Conservation (phyloP, 2,888 invertebrate species). For the Mythimna impura region DNA sequence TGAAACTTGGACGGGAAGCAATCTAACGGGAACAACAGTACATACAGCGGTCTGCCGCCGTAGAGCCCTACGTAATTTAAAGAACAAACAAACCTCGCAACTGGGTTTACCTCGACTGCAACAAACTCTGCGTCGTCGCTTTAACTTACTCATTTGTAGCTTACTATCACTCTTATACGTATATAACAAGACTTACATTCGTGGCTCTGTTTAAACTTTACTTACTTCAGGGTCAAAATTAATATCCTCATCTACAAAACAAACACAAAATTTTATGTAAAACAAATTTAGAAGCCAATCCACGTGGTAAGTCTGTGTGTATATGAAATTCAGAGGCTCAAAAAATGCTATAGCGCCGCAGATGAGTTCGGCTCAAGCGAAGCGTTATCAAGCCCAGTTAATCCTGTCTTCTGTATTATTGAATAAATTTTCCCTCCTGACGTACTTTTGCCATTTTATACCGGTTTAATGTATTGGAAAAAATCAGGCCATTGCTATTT, state of each 20-base stretch:
- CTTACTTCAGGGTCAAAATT: conserved; percentile 55
- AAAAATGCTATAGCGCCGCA: conserved; percentile 79
- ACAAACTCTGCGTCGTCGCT: conserved; percentile 76
- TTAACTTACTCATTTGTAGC: conserved; percentile 77
- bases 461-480: conserved; percentile 80
- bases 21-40: conserved; percentile 78
- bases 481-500: conserved; percentile 67
- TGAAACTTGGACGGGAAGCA: conserved; percentile 80
- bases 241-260: conserved; percentile 65
- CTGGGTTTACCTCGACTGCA: conserved; percentile 76
- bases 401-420: conserved; percentile 86
- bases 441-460: conserved; percentile 77
- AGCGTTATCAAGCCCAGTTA: conserved; percentile 85
- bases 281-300: conserved; percentile 67
- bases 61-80: conserved; percentile 81
- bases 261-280: conserved; percentile 64
- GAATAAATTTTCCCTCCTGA: conserved; percentile 83
- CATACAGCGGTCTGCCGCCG: conserved; percentile 73
- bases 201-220: conserved; percentile 48
- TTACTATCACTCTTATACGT: conserved; percentile 61
- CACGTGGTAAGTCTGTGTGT: conserved; percentile 69
- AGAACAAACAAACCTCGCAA: conserved; percentile 81
- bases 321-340: conserved; percentile 78
- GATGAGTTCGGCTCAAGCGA: conserved; percentile 82
- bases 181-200: conserved; percentile 31